These are phyloP conservation scores for Macrochelys suwanniensis DNA, from an alignment of 2,797 vertebrate species.

Conservation along the genomic window DNA sequence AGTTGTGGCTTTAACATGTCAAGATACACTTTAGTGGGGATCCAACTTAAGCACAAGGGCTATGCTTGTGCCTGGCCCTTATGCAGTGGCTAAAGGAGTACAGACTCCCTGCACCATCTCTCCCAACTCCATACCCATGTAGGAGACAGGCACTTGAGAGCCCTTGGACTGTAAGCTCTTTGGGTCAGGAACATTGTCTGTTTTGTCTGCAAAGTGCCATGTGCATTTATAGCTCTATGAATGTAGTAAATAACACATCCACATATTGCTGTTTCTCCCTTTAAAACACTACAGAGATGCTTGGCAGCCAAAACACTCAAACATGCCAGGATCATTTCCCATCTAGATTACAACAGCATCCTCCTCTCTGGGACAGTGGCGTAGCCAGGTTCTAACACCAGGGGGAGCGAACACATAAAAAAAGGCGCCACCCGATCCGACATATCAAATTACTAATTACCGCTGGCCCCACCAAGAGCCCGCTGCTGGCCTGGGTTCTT, in stretches of 20 bases:
- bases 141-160: neutral
- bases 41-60: neutral
- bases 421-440: no score
- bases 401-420: no score
- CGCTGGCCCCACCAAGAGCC: no score
- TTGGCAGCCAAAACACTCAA: neutral
- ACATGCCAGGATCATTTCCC: neutral
- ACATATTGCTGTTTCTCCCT: neutral
- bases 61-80: neutral
- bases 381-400: no score
- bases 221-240: neutral
- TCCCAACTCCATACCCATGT: neutral
- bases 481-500: no score
- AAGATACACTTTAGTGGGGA: neutral
- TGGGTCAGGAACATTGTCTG: neutral
- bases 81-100: rapidly evolving
- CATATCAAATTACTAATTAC: no score
- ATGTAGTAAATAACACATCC: neutral
- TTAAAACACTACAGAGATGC: neutral
- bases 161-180: neutral
- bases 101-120: neutral
- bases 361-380: neutral
- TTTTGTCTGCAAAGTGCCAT: neutral
- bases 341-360: neutral
- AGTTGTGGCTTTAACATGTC: neutral